These are phyloP conservation scores for Vireo altiloquus DNA, from an alignment of 2,113 vertebrate species.

Conservation along the genomic window DNA sequence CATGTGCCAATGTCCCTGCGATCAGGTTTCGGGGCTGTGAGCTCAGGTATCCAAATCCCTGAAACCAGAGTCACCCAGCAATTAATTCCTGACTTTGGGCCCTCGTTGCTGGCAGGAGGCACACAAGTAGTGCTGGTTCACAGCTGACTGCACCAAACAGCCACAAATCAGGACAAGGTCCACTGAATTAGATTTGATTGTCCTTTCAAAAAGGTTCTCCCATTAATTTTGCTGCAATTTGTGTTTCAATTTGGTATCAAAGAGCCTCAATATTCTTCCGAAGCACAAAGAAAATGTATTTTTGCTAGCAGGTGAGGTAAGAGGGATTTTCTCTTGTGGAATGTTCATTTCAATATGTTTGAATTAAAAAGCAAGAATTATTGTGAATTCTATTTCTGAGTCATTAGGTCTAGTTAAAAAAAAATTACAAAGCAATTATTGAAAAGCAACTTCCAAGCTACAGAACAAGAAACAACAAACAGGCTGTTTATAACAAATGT, in stretches of 20 bases:
- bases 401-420: slow-evolving; percentile 34
- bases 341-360: slow-evolving; percentile 10
- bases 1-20: fast-evolving
- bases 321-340: background rate
- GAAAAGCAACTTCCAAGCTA: slow-evolving; percentile 19
- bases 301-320: slow-evolving; percentile 19
- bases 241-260: slow-evolving; percentile 5
- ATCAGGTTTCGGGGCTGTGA: background rate
- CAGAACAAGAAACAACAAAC: background rate
- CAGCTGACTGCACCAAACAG: background rate
- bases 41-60: background rate
- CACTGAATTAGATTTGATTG: background rate
- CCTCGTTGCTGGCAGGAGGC: background rate
- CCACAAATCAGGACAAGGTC: background rate
- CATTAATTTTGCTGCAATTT: background rate
- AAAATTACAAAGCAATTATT: slow-evolving; percentile 25
- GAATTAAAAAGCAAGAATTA: background rate
- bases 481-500: background rate
- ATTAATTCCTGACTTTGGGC: background rate
- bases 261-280: background rate
- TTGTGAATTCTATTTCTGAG: slow-evolving; percentile 32
- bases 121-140: background rate
- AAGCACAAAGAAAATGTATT: background rate
- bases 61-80: background rate
- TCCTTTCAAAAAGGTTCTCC: background rate